Evolutionary conservation across 2,797 vertebrate genomes (phyloP).

Genomic region (Anableps anableps): DNA sequence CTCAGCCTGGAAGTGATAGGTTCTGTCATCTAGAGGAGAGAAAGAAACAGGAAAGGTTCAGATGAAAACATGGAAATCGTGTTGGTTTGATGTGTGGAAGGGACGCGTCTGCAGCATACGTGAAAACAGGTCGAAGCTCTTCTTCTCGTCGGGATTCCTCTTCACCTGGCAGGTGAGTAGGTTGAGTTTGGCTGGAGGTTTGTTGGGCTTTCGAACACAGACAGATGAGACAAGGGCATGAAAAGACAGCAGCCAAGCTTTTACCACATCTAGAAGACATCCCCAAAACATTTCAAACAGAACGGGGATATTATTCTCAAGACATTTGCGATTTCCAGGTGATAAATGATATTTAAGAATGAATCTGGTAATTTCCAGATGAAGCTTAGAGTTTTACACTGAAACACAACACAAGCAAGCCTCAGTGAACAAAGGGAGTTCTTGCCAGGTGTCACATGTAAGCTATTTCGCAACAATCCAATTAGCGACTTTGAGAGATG

Average conservation of each 20-base stretch:
- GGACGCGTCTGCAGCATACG: slow-evolving; percentile 77
- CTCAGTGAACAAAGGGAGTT: background rate
- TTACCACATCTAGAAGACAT: background rate
- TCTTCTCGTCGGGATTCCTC: slow-evolving; percentile 94
- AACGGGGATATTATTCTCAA: background rate
- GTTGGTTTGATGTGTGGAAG: background rate
- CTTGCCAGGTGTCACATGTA: background rate
- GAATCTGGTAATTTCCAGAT: background rate
- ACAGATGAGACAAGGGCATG: background rate
- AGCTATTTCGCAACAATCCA: background rate
- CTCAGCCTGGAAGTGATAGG: slow-evolving; percentile 95
- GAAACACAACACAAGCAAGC: background rate
- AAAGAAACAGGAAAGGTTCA: slow-evolving; percentile 5
- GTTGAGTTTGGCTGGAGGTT: slow-evolving; percentile 94
- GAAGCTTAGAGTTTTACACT: background rate
- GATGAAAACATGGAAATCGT: background rate
- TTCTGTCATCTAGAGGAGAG: slow-evolving; percentile 87
- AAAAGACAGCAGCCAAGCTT: background rate
- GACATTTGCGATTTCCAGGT: background rate
- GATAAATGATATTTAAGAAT: background rate
- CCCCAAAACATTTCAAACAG: background rate
- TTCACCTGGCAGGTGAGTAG: slow-evolving; percentile 98
- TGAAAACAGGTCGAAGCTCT: slow-evolving; percentile 96
- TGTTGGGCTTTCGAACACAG: slow-evolving; percentile 82
- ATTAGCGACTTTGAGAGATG: background rate